Percentiles rank a stretch among this genome's conserved stretches.
phyloP scores from a whole-genome alignment of 2,113 vertebrate genomes.

The Alaudala cheleensis region DNA sequence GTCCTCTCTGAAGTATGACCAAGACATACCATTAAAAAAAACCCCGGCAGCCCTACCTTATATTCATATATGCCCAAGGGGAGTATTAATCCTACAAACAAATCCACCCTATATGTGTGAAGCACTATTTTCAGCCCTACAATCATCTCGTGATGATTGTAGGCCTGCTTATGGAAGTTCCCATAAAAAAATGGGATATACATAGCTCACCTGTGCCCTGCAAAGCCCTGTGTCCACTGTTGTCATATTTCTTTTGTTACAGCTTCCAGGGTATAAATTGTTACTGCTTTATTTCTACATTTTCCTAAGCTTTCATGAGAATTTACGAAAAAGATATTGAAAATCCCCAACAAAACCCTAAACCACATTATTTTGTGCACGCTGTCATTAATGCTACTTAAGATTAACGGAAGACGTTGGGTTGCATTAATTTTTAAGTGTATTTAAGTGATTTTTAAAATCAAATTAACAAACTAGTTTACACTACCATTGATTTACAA shows the following conservation, averaged over 20 bases:
- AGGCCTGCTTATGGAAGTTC: not conserved
- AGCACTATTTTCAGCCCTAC: not conserved
- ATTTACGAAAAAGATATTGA: not conserved
- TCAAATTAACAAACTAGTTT: not conserved
- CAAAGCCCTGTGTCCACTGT: fast-evolving
- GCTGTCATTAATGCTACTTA: not conserved
- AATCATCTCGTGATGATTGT: fast-evolving
- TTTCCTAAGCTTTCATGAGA: not conserved
- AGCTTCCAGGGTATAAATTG: not conserved
- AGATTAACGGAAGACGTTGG: not conserved
- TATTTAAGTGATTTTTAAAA: not conserved
- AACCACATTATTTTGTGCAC: not conserved
- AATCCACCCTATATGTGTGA: not conserved
- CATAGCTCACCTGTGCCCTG: not conserved
- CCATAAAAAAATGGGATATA: not conserved
- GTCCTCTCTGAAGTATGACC: not conserved
- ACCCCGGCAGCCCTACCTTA: not conserved
- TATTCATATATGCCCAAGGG: not conserved
- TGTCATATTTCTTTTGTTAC: not conserved
- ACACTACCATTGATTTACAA: not conserved
- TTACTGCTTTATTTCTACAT: not conserved
- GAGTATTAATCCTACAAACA: not conserved
- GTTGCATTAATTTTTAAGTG: not conserved
- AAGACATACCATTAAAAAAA: not conserved
- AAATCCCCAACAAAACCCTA: not conserved